Percentiles rank a stretch among this genome's conserved stretches.
phyloP scores from a whole-genome alignment of 30 jellyfish, hydroid and myxozoan genomes.

The Cassiopea andromeda region DNA sequence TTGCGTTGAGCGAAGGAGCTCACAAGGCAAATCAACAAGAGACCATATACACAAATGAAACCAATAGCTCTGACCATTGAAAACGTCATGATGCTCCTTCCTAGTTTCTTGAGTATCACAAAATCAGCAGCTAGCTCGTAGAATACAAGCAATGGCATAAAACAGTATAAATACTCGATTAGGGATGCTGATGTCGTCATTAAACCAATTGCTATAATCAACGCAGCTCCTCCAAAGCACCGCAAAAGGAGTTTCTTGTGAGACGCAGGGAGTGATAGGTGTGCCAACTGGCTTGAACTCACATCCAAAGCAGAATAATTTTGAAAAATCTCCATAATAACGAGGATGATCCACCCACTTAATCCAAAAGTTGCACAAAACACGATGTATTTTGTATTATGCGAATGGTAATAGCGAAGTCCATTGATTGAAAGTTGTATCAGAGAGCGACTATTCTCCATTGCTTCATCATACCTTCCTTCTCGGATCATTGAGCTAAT shows the following conservation, averaged over 20 bases:
- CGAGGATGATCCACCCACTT: slow-evolving; percentile 77
- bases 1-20: slow-evolving; percentile 70
- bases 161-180: slow-evolving; percentile 65
- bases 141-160: slow-evolving; percentile 58
- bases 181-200: slow-evolving; percentile 27
- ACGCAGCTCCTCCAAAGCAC: slow-evolving; percentile 4
- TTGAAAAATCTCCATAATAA: slow-evolving; percentile 50
- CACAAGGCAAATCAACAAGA: slow-evolving; percentile 29
- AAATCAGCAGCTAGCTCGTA: slow-evolving; percentile 10
- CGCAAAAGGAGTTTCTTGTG: not conserved
- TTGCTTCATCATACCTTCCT: slow-evolving; percentile 45
- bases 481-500: slow-evolving; percentile 32
- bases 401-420: slow-evolving; percentile 82
- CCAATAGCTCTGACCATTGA: not conserved
- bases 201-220: slow-evolving; percentile 11
- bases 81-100: too few species aligned
- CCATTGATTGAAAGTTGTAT: slow-evolving; percentile 65
- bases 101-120: not conserved
- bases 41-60: not conserved
- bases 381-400: slow-evolving; percentile 65
- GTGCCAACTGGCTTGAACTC: not conserved
- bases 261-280: not conserved
- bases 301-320: slow-evolving; percentile 32
- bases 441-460: slow-evolving; percentile 31
- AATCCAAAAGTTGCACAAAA: slow-evolving; percentile 67